Evolutionary conservation across 2,113 vertebrate genomes (phyloP).

Genomic region (Myiagra hebetior): DNA sequence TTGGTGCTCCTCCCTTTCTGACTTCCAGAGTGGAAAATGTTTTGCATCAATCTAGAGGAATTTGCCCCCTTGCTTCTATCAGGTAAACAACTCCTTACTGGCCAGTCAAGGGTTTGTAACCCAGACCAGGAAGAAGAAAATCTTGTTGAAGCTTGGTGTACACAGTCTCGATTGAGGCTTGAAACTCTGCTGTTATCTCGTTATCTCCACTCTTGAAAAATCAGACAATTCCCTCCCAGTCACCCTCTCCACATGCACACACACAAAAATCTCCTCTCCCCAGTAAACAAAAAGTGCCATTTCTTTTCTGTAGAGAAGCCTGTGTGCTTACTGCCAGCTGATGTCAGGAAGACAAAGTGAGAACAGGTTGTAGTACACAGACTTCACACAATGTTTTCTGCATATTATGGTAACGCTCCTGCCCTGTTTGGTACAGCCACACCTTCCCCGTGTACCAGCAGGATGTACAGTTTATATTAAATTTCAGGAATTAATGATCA

Average conservation of each 20-base stretch:
- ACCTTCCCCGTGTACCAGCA: not conserved
- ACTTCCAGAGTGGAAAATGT: slow-evolving; percentile 23
- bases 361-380: not conserved
- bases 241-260: not conserved
- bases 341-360: not conserved
- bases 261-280: not conserved
- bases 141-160: not conserved
- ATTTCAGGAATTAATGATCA: not conserved
- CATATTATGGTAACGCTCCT: not conserved
- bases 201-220: not conserved
- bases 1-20: not conserved
- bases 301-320: not conserved
- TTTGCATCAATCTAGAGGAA: slow-evolving; percentile 47
- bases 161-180: not conserved
- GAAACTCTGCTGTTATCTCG: not conserved
- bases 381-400: not conserved
- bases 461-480: not conserved
- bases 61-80: slow-evolving; percentile 57
- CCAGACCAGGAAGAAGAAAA: not conserved
- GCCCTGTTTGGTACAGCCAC: not conserved
- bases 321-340: not conserved
- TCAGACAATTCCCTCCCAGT: not conserved
- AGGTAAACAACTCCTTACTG: slow-evolving; percentile 55
- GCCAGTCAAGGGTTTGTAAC: not conserved
- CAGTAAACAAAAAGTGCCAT: not conserved